These are phyloP conservation scores for Margaritifera margaritifera DNA, from an alignment of 2,888 invertebrate species.

Conservation along the genomic window DNA sequence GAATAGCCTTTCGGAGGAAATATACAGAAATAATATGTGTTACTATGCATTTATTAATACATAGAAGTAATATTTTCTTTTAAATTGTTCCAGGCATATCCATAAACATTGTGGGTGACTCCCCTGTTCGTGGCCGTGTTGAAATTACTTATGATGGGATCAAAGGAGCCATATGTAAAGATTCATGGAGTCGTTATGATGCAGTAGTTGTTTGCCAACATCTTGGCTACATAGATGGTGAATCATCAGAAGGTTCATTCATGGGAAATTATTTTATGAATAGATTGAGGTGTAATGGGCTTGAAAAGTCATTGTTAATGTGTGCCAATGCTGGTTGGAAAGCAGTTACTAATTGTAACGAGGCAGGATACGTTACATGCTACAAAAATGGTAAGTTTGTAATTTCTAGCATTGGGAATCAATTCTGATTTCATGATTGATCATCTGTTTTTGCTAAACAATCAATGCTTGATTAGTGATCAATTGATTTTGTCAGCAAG, in stretches of 20 bases:
- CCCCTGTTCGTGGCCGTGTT: conserved; percentile 30
- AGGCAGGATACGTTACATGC: conserved; percentile 34
- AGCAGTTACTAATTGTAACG: too few species aligned
- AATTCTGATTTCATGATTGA: too few species aligned
- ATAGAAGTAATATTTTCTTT: too few species aligned
- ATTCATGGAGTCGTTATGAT: conserved; percentile 43
- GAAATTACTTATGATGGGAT: conserved; percentile 47
- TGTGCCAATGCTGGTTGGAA: conserved; percentile 50
- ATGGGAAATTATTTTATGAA: conserved; percentile 33
- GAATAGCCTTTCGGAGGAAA: too few species aligned
- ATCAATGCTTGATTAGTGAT: too few species aligned
- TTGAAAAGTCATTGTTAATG: conserved; percentile 35
- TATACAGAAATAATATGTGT: too few species aligned
- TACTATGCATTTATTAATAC: too few species aligned
- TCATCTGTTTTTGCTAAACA: too few species aligned
- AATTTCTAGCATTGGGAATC: not conserved
- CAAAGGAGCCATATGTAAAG: conserved; percentile 23
- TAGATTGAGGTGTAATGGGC: conserved; percentile 35
- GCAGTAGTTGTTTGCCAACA: conserved; percentile 38
- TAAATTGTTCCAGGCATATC: too few species aligned
- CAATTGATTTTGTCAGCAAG: too few species aligned
- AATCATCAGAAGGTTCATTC: conserved; percentile 7
- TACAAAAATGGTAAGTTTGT: conserved; percentile 40
- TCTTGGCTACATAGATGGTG: conserved; percentile 74
- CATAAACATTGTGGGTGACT: too few species aligned